phyloP scores from a whole-genome alignment of 2,113 vertebrate species.

The Pardalotus punctatus region DNA sequence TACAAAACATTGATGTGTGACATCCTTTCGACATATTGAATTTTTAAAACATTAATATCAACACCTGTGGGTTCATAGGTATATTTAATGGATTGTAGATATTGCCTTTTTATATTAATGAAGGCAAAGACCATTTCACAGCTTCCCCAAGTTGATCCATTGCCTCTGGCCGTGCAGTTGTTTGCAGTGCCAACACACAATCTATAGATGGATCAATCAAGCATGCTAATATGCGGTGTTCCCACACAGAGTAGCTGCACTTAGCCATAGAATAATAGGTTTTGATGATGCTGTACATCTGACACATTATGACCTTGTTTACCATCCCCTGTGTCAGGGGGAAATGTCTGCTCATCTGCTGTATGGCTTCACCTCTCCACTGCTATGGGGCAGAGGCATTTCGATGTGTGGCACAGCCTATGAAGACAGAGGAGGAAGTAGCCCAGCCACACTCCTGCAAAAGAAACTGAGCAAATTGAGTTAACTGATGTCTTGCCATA shows the following conservation, averaged over 20 bases:
- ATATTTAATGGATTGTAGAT: background rate
- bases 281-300: background rate
- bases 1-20: background rate
- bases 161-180: background rate
- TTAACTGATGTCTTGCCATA: background rate
- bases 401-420: background rate
- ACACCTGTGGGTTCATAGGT: background rate
- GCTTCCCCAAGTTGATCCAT: background rate
- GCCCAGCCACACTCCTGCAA: background rate
- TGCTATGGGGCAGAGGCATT: fast-evolving
- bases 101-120: background rate
- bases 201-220: background rate
- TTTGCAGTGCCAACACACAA: background rate
- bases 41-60: background rate
- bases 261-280: background rate
- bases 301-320: background rate
- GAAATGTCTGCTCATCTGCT: background rate
- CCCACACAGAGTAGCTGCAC: background rate
- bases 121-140: background rate
- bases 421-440: fast-evolving
- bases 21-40: background rate
- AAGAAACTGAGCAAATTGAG: background rate
- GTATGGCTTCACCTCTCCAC: fast-evolving
- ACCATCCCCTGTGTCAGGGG: background rate
- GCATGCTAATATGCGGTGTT: background rate